Percentiles rank a stretch among this genome's conserved stretches.
phyloP scores from a whole-genome alignment of 2,797 vertebrate species.

The Pogoniulus pusillus region DNA sequence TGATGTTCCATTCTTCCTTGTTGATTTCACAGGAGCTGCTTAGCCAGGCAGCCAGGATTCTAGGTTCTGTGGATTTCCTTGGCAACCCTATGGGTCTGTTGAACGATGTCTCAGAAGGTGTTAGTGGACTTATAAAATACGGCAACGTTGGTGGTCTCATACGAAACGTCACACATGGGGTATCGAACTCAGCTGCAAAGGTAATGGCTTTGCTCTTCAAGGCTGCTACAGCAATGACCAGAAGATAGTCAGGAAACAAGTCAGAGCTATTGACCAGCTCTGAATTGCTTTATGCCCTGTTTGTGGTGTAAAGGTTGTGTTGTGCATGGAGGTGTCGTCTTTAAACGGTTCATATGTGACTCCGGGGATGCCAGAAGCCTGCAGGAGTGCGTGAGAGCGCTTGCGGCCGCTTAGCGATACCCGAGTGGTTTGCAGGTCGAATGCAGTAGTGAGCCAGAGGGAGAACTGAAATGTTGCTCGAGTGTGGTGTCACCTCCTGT shows the following conservation, averaged over 20 bases:
- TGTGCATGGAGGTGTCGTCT: not conserved
- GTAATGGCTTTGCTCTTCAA: constrained; percentile 70
- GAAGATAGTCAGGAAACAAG: not conserved
- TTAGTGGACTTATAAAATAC: constrained; percentile 93
- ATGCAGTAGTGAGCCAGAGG: not conserved
- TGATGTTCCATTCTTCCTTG: not conserved
- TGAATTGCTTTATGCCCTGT: not conserved
- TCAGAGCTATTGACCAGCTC: not conserved
- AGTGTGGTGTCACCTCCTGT: not conserved
- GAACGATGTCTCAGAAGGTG: constrained; percentile 92
- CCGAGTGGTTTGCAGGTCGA: not conserved
- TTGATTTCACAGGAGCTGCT: constrained; percentile 86
- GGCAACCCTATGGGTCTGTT: constrained; percentile 97
- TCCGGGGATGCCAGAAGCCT: not conserved
- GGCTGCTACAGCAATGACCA: not conserved
- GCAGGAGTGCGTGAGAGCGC: not conserved
- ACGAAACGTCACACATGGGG: constrained; percentile 95
- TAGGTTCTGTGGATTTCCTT: constrained; percentile 97
- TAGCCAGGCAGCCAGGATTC: constrained; percentile 94
- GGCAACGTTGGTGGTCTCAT: constrained; percentile 96
- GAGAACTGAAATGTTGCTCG: not conserved
- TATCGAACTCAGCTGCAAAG: constrained; percentile 98
- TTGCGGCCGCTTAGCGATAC: not conserved
- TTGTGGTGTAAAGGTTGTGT: not conserved
- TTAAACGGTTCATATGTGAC: not conserved